These are phyloP conservation scores for Caenorhabditis sp. DNA, from an alignment of 2,888 invertebrate species.

Conservation along the genomic window DNA sequence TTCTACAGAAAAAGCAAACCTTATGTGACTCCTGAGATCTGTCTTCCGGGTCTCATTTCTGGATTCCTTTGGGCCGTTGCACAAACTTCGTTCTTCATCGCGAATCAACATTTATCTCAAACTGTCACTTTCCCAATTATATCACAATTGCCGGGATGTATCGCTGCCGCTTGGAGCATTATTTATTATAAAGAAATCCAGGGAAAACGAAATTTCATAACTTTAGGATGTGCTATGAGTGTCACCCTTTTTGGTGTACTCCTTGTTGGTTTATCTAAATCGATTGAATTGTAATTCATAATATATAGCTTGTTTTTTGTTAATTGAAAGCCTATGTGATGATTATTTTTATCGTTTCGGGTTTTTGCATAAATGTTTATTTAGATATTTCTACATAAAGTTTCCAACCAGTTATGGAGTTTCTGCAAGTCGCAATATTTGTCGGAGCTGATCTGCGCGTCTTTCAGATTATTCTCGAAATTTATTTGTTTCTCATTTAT, in stretches of 20 bases:
- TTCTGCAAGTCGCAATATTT: background rate
- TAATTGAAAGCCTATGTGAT: background rate
- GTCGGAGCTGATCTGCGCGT: background rate
- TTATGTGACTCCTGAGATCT: conserved; percentile 71
- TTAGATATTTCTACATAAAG: background rate
- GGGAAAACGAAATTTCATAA: conserved; percentile 58
- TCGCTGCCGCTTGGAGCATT: conserved; percentile 73
- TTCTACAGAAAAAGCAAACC: conserved; percentile 71
- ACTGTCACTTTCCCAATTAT: conserved; percentile 73
- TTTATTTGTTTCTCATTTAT: background rate
- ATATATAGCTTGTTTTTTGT: background rate
- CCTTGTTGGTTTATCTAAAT: conserved; percentile 66
- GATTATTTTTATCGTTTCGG: background rate
- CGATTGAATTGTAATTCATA: conserved; percentile 19
- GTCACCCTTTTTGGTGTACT: conserved; percentile 63
- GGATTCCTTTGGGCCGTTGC: conserved; percentile 74
- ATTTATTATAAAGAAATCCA: conserved; percentile 73
- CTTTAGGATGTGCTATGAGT: conserved; percentile 57
- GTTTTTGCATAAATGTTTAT: background rate
- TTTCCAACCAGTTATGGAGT: background rate
- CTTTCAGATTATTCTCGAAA: background rate
- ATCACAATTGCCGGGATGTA: conserved; percentile 73
- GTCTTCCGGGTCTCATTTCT: conserved; percentile 73
- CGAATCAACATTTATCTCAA: conserved; percentile 73
- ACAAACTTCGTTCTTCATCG: conserved; percentile 74